These are phyloP conservation scores for Cotesia typhae DNA, from an alignment of 1,140 invertebrate species.

Conservation along the genomic window DNA sequence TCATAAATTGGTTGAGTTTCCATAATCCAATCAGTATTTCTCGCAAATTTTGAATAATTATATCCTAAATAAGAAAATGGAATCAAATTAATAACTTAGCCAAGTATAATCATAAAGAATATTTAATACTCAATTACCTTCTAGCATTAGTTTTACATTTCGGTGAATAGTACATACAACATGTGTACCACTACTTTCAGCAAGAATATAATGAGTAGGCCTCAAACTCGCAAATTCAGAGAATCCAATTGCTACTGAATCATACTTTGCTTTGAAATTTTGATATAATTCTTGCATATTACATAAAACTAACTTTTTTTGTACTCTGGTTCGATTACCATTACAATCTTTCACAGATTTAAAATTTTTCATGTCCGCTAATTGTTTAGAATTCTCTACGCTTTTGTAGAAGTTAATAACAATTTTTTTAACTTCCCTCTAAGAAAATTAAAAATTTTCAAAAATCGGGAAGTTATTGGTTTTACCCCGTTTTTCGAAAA, in stretches of 20 bases:
- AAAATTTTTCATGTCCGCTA: slow-evolving; percentile 8
- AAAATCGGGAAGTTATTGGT: too few species aligned
- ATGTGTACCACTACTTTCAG: not conserved
- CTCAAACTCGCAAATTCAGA: slow-evolving; percentile 16
- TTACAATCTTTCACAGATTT: not conserved
- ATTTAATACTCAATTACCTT: slow-evolving; percentile 10
- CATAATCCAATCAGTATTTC: slow-evolving; percentile 6
- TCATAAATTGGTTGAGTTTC: not conserved
- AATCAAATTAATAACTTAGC: not conserved
- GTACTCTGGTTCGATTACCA: not conserved
- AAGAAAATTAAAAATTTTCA: too few species aligned
- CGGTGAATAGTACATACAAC: slow-evolving; percentile 1
- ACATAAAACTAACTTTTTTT: slow-evolving; percentile 21
- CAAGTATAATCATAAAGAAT: not conserved
- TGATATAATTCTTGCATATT: not conserved
- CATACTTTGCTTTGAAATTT: not conserved
- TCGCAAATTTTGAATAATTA: not conserved
- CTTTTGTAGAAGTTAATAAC: slow-evolving; percentile 12
- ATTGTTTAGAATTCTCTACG: slow-evolving; percentile 9
- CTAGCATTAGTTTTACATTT: slow-evolving; percentile 27
- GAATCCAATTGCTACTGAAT: not conserved
- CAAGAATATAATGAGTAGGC: slow-evolving; percentile 9
- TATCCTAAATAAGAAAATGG: not conserved
- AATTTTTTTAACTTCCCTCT: too few species aligned
- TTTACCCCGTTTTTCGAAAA: too few species aligned